phyloP scores from a whole-genome alignment of 2,113 vertebrate genomes.

The Oncorhynchus mykiss region DNA sequence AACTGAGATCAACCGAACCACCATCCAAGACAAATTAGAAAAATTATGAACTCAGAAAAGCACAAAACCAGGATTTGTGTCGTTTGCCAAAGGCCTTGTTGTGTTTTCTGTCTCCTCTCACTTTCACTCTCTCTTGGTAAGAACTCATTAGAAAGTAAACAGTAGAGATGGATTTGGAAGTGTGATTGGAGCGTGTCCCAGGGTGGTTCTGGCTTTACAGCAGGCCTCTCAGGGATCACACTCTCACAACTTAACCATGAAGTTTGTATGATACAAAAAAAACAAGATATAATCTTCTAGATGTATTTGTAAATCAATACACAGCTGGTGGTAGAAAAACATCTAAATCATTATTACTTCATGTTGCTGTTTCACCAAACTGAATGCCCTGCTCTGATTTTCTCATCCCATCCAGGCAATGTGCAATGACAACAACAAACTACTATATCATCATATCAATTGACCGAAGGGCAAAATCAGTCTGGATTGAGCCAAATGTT shows the following conservation, averaged over 20 bases:
- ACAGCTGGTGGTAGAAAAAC: not conserved
- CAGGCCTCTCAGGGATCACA: conserved; percentile 45
- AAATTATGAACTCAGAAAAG: conserved; percentile 36
- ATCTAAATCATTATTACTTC: too few species aligned
- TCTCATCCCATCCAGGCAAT: not conserved
- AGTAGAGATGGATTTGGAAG: conserved; percentile 64
- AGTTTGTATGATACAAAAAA: not conserved
- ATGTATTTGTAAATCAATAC: conserved; percentile 21
- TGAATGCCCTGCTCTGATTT: not conserved
- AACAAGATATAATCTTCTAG: conserved; percentile 23
- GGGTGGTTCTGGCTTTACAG: conserved; percentile 49
- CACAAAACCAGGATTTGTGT: conserved; percentile 39
- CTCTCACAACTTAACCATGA: conserved; percentile 39
- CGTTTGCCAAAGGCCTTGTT: conserved; percentile 29
- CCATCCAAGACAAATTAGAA: conserved; percentile 31
- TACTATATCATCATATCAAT: not conserved
- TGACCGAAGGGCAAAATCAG: not conserved
- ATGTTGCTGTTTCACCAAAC: not conserved
- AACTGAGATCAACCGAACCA: conserved; percentile 58
- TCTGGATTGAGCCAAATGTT: not conserved
- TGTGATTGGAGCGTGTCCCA: conserved; percentile 57
- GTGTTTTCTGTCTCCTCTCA: not conserved
- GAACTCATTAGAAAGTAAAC: conserved; percentile 63
- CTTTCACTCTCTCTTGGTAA: conserved; percentile 48
- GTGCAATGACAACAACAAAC: not conserved